Percentiles rank a stretch among this genome's conserved stretches.
Conservation (phyloP, 2,797 vertebrate species). For the Molossus molossus region DNA sequence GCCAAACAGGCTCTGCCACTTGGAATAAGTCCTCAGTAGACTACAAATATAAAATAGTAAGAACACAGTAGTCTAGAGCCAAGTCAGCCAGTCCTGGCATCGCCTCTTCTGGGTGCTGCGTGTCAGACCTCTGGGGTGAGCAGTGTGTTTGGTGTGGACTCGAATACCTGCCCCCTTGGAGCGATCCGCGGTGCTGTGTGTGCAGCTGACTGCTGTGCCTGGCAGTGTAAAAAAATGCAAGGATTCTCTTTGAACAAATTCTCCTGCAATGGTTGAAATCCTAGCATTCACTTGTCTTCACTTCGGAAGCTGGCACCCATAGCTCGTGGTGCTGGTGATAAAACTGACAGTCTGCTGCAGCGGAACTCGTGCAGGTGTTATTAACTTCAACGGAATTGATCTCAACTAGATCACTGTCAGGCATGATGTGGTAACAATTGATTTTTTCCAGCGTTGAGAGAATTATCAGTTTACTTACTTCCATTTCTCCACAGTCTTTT, state of each 20-base stretch:
- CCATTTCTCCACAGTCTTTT: conserved; percentile 41
- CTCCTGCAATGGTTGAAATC: conserved; percentile 65
- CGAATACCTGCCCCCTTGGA: conserved; percentile 5
- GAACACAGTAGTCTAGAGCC: neutral
- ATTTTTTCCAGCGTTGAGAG: conserved; percentile 72
- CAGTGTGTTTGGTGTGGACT: neutral
- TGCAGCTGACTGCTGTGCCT: conserved; percentile 5
- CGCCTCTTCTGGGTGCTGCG: neutral
- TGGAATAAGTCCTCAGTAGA: neutral
- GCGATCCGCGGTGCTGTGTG: neutral
- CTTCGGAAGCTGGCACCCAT: conserved; percentile 63
- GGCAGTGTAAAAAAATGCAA: conserved; percentile 52
- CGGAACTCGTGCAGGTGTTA: conserved; percentile 57
- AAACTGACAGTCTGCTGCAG: conserved; percentile 59
- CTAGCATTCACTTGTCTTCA: conserved; percentile 63
- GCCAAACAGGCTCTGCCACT: neutral
- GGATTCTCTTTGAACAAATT: conserved; percentile 67
- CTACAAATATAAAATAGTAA: conserved; percentile 45
- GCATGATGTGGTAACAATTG: conserved; percentile 69
- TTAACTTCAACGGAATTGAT: conserved; percentile 79
- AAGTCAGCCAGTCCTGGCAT: neutral
- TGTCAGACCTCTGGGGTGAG: neutral
- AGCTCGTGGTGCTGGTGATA: conserved; percentile 50
- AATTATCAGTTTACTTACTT: conserved; percentile 72
- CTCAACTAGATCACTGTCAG: conserved; percentile 75